Evolutionary conservation across 2,888 invertebrate species (phyloP), one percentile per base, ranked within the genome.

Genomic region (Hoplodrina ambigua): DNA sequence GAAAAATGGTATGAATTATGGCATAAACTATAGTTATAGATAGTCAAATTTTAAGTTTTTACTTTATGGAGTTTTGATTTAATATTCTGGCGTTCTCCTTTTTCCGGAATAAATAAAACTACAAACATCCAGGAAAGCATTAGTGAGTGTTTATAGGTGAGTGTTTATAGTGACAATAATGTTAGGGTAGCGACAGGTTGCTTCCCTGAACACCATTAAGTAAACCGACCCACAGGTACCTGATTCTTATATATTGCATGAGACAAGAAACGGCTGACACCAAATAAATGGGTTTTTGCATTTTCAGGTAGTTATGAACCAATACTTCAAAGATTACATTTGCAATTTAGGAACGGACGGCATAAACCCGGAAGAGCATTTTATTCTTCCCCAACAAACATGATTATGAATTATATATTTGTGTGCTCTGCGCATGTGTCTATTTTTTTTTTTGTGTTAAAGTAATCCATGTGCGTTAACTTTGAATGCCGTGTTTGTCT

Each of bases 111-210:
- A 70, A 74, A 74, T 74, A 79, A 60, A 64, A 17, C 55, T 19
- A 19, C 19, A 56, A 61, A 57, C 49, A 17, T 55, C 41, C 11
- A 55, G 49, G 52, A 64, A 57, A 50, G 20, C n/a, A 52, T 56
- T 61, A 75, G 55, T 65, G 56, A 78, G 56, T 69, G 75, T 78
- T 78, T 78, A 78, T 79, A 57, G 75, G 55, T 65, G 56, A 78
- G 56, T 69, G 75, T 78, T 78, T 78, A 78, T 79, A 57, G 75
- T 58, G 67, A 70, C 70, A 74, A 65, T 70, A 78, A 79, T 78
- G 49, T 67, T 53, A 57, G 60, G 57, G 49, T 70, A 52, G 70
- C 37, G 67, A 70, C 74, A 67, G 67, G 52, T 55, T 58, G 37
- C 56, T 49, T 69, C 74, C 63, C 63, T 64, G 44, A 74, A n/a